A percentile compares a stretch with the other conserved stretches of the same genome.
Conservation (phyloP, 2,797 vertebrate species). For the Silurus aristotelis region DNA sequence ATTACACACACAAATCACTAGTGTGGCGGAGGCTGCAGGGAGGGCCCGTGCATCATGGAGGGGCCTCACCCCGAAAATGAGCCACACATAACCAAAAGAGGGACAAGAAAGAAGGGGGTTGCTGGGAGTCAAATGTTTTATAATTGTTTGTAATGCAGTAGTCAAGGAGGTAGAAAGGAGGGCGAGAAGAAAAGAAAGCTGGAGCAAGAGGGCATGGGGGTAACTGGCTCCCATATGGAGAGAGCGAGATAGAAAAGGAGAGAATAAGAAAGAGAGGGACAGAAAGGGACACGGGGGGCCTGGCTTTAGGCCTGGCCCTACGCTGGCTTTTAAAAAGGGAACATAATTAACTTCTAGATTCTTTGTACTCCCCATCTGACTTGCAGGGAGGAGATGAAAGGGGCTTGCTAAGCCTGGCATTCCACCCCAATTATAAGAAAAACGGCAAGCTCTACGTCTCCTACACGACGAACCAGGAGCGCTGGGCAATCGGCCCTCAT, state of each 20-base stretch:
- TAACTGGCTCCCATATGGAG: slow-evolving; percentile 64
- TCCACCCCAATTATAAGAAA: slow-evolving; percentile 99
- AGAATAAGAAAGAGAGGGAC: slow-evolving; percentile 62
- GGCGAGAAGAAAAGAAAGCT: slow-evolving; percentile 59
- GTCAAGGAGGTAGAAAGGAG: slow-evolving; percentile 73
- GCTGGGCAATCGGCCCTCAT: slow-evolving; percentile 97
- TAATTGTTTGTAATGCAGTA: slow-evolving; percentile 90
- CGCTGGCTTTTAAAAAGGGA: slow-evolving; percentile 68
- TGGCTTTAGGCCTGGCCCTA: slow-evolving; percentile 77
- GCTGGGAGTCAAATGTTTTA: slow-evolving; percentile 88
- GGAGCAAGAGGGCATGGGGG: slow-evolving; percentile 56
- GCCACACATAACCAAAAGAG: slow-evolving; percentile 78
- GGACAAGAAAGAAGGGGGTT: slow-evolving; percentile 67
- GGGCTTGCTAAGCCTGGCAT: slow-evolving; percentile 98
- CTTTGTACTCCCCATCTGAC: slow-evolving; percentile 98
- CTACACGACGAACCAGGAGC: slow-evolving; percentile 99
- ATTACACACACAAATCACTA: slow-evolving; percentile 95
- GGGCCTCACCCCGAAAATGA: slow-evolving; percentile 81
- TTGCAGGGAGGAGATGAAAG: slow-evolving; percentile 99
- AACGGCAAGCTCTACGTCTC: slow-evolving; percentile 99
- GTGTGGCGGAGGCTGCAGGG: slow-evolving; percentile 84
- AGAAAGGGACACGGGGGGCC: slow-evolving; percentile 72
- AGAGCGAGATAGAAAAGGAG: slow-evolving; percentile 60
- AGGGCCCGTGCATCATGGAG: slow-evolving; percentile 77
- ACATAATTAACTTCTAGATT: slow-evolving; percentile 98